Conservation (phyloP, 2,888 invertebrate genomes). For the Dryadula phaetusa region DNA sequence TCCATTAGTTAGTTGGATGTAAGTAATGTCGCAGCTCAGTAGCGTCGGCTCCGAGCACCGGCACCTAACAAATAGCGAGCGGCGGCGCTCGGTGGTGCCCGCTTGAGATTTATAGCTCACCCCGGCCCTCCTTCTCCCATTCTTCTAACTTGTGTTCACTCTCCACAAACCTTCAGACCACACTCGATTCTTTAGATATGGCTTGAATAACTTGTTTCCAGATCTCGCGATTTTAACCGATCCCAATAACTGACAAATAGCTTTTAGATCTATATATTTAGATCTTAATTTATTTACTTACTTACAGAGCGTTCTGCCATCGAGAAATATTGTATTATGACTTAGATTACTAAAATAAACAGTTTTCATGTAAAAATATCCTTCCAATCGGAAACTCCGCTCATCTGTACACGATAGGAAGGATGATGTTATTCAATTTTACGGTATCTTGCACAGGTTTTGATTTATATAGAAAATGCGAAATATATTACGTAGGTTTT, state of each 20-base stretch:
- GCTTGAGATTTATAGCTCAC: constrained; percentile 32
- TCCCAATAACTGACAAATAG: constrained; percentile 21
- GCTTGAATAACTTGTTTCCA: constrained; percentile 16
- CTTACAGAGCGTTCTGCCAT: background rate
- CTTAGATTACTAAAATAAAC: background rate
- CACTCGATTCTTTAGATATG: constrained; percentile 24
- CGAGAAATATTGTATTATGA: background rate
- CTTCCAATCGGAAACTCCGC: background rate
- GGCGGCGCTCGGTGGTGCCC: constrained; percentile 12
- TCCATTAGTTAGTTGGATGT: constrained; percentile 35
- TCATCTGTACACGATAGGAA: background rate
- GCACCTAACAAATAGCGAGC: constrained; percentile 36
- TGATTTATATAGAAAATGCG: background rate
- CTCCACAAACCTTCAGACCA: background rate
- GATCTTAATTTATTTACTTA: background rate
- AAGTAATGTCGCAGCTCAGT: constrained; percentile 39
- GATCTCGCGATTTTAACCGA: constrained; percentile 15
- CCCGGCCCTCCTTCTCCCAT: background rate
- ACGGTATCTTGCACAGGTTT: constrained; percentile 6
- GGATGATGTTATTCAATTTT: constrained; percentile 2
- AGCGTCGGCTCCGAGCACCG: constrained; percentile 29
- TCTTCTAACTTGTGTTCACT: too few species aligned
- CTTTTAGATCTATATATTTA: constrained; percentile 9
- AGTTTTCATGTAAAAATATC: background rate
- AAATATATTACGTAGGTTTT: background rate